A percentile compares a stretch with the other conserved stretches of the same genome.
Evolutionary conservation across 2,888 invertebrate species (phyloP).

Genomic region (Leptinotarsa juncta): DNA sequence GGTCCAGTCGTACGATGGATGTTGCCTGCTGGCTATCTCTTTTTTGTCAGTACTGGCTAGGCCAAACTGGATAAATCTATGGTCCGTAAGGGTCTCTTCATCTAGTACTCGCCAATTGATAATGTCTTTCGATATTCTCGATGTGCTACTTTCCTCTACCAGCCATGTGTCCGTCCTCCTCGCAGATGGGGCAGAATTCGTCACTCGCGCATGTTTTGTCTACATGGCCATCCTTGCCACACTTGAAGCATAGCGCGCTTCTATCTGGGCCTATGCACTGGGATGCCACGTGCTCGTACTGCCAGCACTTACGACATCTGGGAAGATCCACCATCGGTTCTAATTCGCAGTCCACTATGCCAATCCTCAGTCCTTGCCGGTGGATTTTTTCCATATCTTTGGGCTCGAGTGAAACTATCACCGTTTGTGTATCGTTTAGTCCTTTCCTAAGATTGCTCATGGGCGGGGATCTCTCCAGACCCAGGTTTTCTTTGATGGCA

Average conservation of each 20-base stretch:
- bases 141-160: not conserved
- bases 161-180: not conserved
- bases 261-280: slow-evolving; percentile 31
- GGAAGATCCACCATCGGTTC: slow-evolving; percentile 1
- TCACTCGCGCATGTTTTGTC: slow-evolving; percentile 10
- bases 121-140: too few species aligned
- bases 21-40: not conserved
- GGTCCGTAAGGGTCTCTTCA: slow-evolving; percentile 17
- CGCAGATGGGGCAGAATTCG: not conserved
- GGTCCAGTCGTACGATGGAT: not conserved
- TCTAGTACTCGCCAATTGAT: too few species aligned
- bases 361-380: not conserved
- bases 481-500: slow-evolving; percentile 8
- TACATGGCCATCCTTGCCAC: slow-evolving; percentile 25
- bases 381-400: not conserved
- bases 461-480: not conserved
- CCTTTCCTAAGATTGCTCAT: not conserved
- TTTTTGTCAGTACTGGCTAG: not conserved
- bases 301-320: slow-evolving; percentile 31
- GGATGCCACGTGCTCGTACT: not conserved
- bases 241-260: slow-evolving; percentile 24
- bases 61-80: not conserved
- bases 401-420: not conserved
- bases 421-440: not conserved
- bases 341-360: slow-evolving; percentile 9